Base-by-base conservation (phyloP, 2,888 invertebrate species). In the Bugulina stolonifera region DNA sequence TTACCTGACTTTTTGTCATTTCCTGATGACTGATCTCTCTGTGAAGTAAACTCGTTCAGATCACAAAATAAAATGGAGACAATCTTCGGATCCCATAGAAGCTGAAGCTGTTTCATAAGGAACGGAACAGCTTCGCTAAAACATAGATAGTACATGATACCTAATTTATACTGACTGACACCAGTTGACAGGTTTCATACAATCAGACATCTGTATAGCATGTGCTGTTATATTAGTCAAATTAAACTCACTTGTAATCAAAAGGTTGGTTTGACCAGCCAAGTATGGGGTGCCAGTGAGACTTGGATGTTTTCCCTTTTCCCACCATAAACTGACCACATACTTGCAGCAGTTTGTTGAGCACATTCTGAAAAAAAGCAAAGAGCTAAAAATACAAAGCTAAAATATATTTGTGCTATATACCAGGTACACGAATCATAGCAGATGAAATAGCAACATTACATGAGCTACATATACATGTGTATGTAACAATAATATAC, bases 271-370 rank as follows among this genome's bases (percentile, higher is more conserved):
- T 89, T 82, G 96, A 95, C 95, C 97, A 98, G 54, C 98, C 98
- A 18, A 99, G 88, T 32, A 98, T 90, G 1, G 97, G 97, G 85
- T 99, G 97, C 97, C 97, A 99, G 84, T 96, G 94, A 70, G 94
- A 93, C 71, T 95, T 88, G 80, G 93, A 93, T 0, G 94, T 93
- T 74, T 84, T 82, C 84, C 95, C 95, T 78, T 90, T 91, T 5
- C 91, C 91, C n/a, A 32, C 27, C 29, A 95, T 94, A 79, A 94
- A 93, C 77, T 91, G 91, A 78, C 93, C 93, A 85, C 96, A 96
- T 75, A 91, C 91, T 84, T 94, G 92, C 76, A 98, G 85, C 78
- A 98, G 88, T 74, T 91, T 88, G 1, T 92, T 93, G 27, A 93
- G 89, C 22, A 94, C 92, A 78, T 90, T 88, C 93, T 95, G 85